Evolutionary conservation across 2,113 vertebrate species (phyloP), one percentile per base, ranked within the genome.

Genomic region (Lynx canadensis): DNA sequence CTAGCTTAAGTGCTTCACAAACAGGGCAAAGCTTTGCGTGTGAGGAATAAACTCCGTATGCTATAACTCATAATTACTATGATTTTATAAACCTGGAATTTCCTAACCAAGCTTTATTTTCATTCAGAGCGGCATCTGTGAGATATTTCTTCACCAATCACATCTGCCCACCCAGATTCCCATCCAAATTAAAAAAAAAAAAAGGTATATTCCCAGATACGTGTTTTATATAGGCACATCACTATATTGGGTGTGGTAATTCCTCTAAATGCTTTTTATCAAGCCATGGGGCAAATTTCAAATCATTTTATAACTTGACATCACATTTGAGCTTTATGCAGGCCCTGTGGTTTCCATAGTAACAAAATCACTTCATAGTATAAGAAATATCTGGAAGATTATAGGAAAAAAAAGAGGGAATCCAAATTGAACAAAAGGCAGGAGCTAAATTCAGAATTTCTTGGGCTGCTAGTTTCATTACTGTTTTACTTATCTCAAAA

Each of bases 281-380:
- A 93, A 91, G 78, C 85, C 45, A 38, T 41, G 63, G 96, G 93
- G 93, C 88, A 81, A 74, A 76, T 81, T 95, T 98, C 89, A 97
- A 84, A 92, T 92, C 94, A 80, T 88, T 96, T 95, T 89, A 41
- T 95, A 94, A 94, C 41, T 90, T 97, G 60, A 86, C 82, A 96
- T 92, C 31, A 45, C 68, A 84, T 93, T 84, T 96, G 92, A 95
- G 92, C 81, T 96, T 96, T 91, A 82, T 79, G 88, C 45, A 94
- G 88, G 45, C 68, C 33, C 29, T 79, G 66, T 95, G 73, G 97
- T 98, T 96, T 97, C 97, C 96, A 97, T 96, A 96, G 97, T 81
- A 96, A 98, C 84, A 73, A 86, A 94, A 94, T 89, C 84, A 95
- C 76, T 97, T 95, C 76, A 71, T n/a, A 55, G 81, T 85, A 68